Evolutionary conservation across 2,888 invertebrate genomes (phyloP).

Genomic region (Odontocolon sp.): DNA sequence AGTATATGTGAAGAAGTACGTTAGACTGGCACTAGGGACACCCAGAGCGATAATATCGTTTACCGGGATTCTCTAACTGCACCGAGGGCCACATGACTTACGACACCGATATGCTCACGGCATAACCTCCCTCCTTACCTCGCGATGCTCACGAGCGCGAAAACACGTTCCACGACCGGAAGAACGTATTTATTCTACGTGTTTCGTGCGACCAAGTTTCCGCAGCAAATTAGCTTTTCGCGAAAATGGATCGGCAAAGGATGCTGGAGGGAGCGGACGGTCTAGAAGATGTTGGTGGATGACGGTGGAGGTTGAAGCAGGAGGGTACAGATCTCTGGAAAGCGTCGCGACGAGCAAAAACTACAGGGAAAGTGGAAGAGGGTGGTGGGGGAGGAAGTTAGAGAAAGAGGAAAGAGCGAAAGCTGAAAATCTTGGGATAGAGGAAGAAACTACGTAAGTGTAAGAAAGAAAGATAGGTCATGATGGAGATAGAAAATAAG

Average conservation of each 20-base stretch:
- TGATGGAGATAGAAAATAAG: slow-evolving; percentile 1
- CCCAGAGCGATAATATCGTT: slow-evolving; percentile 56
- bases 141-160: slow-evolving; percentile 39
- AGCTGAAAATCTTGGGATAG: slow-evolving; percentile 27
- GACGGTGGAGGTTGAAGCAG: not conserved
- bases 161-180: slow-evolving; percentile 68
- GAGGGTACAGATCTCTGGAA: slow-evolving; percentile 27
- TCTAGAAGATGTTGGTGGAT: not conserved
- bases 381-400: slow-evolving; percentile 51
- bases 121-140: slow-evolving; percentile 28
- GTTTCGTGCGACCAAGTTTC: slow-evolving; percentile 69
- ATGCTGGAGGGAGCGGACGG: slow-evolving; percentile 17
- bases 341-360: slow-evolving; percentile 25
- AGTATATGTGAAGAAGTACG: not conserved
- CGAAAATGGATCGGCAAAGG: slow-evolving; percentile 67
- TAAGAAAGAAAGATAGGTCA: slow-evolving; percentile 11
- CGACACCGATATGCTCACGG: slow-evolving; percentile 70
- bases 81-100: slow-evolving; percentile 70
- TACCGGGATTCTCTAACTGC: slow-evolving; percentile 42
- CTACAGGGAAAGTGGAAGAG: slow-evolving; percentile 8
- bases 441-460: not conserved
- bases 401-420: slow-evolving; percentile 42
- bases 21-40: slow-evolving; percentile 29
- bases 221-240: slow-evolving; percentile 74
- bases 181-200: slow-evolving; percentile 73